A percentile compares a stretch with the other conserved stretches of the same genome.
These are phyloP conservation scores for Tamias sibiricus DNA, from an alignment of 2,113 vertebrate species.

Conservation along the genomic window DNA sequence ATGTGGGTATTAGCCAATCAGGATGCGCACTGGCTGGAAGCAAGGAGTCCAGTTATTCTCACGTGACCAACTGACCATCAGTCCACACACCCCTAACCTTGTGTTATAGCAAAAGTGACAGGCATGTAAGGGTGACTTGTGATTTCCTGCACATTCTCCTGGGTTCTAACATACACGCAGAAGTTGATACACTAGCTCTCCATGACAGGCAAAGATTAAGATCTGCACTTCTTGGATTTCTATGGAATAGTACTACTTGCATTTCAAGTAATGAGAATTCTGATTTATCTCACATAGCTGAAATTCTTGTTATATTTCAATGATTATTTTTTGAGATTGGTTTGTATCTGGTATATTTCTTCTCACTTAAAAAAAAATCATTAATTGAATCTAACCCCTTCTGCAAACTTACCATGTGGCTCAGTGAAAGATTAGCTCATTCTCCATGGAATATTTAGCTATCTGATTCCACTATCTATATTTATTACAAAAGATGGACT, in stretches of 20 bases:
- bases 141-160: background rate
- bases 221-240: background rate
- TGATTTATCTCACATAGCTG: background rate
- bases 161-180: background rate
- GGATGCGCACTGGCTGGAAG: background rate
- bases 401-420: constrained; percentile 15
- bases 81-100: background rate
- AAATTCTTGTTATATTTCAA: constrained; percentile 30
- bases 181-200: background rate
- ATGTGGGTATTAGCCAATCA: background rate
- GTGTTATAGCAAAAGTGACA: background rate
- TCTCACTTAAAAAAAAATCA: constrained; percentile 21
- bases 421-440: background rate
- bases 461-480: background rate
- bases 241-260: background rate
- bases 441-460: background rate
- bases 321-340: background rate
- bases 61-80: background rate
- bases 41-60: background rate
- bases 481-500: background rate
- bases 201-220: background rate
- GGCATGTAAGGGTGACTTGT: background rate
- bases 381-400: constrained; percentile 10
- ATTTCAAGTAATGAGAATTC: background rate
- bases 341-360: background rate